Evolutionary conservation across 1,140 invertebrate species (phyloP), one percentile per base, ranked within the genome.

Genomic region (Hestina assimilis): DNA sequence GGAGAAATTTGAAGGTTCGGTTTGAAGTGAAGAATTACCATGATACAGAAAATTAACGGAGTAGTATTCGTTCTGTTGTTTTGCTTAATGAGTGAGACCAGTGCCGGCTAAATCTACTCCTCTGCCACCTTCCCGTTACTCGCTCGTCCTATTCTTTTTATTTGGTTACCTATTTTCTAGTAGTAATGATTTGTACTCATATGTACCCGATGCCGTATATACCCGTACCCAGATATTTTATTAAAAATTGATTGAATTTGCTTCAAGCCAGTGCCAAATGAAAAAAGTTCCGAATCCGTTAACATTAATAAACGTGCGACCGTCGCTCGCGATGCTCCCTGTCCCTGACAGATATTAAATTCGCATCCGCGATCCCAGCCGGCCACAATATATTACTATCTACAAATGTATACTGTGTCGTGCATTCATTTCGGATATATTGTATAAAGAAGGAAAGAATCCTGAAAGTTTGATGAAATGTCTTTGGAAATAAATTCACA

Each of bases 271-370:
- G 12, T n/a, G 12, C 12, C n/a, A 31, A 11, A 31, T 11, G 5
- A 12, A 28, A 26, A 17, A 29, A 46, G 53, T 52, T 41, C 59
- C 59, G 35, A 74, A 75, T 59, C 14, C 62, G 26, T 11, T 23
- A 48, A 46, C 50, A 23, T 43, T 42, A 75, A 38, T 48, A 62
- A 33, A 64, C 54, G 48, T 48, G 11, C 51, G 29, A 50, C 38
- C 59, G 51, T 58, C 57, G 43, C 65, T 65, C 64, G 63, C 61
- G 53, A 31, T 64, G 64, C 64, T 63, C 70, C 53, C 70, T 83
- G 74, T 47, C 59, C 66, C 66, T 83, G 79, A 83, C 79, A 83
- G 77, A 80, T 83, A 83, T 83, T 83, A 83, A 83, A 83, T 79
- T 78, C 79, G 72, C 69, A 75, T 83, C 68, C 75, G 69, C 77